These are phyloP conservation scores for Drosophila nigricruria DNA, from an alignment of 2,888 invertebrate species.

Conservation along the genomic window DNA sequence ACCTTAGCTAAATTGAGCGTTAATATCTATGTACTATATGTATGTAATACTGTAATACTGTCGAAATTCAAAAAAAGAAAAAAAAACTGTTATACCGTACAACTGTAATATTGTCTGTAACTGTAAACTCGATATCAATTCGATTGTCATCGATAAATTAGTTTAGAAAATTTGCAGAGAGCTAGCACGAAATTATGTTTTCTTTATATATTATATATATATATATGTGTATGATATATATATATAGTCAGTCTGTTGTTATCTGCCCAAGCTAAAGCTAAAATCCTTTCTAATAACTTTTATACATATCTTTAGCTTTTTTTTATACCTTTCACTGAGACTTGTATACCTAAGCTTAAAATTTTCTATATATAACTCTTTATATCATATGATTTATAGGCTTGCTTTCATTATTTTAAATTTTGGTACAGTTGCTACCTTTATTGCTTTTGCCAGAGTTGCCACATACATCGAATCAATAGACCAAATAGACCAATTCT, in stretches of 20 bases:
- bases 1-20: slow-evolving; percentile 25
- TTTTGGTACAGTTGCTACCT: slow-evolving; percentile 1
- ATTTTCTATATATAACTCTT: no score
- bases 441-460: neutral
- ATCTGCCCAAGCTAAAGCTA: neutral
- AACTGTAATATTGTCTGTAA: slow-evolving; percentile 30
- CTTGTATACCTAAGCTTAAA: neutral
- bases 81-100: slow-evolving; percentile 33
- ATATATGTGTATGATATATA: neutral
- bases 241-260: neutral
- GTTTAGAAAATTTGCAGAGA: slow-evolving; percentile 16
- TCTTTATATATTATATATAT: neutral
- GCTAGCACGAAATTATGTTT: neutral
- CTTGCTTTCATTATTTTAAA: neutral
- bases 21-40: slow-evolving; percentile 33
- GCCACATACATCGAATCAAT: slow-evolving; percentile 6
- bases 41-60: slow-evolving; percentile 39
- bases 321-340: neutral
- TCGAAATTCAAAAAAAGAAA: slow-evolving; percentile 3
- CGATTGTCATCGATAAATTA: slow-evolving; percentile 25
- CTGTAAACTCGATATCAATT: slow-evolving; percentile 29
- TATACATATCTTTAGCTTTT: slow-evolving; percentile 1
- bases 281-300: neutral
- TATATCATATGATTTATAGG: neutral
- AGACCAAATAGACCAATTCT: slow-evolving; percentile 3